Evolutionary conservation across 2,888 invertebrate species (phyloP).

Genomic region (Mesorhabditis sp.): DNA sequence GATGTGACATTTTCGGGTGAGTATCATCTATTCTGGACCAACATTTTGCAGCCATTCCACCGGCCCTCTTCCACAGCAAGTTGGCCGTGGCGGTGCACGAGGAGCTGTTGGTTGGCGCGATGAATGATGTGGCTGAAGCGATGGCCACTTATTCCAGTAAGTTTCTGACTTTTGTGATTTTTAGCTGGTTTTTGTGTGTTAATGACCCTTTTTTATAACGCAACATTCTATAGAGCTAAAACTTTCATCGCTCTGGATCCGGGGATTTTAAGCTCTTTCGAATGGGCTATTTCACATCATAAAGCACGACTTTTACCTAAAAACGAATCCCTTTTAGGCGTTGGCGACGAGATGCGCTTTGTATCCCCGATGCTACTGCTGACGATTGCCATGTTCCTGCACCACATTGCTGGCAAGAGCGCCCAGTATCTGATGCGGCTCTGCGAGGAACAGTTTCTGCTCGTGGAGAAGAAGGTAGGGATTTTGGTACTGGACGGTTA

Average conservation of each 20-base stretch:
- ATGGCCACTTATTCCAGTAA: conserved; percentile 29
- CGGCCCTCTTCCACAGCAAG: conserved; percentile 29
- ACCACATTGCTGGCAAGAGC: conserved; percentile 41
- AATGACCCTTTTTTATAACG: too few species aligned
- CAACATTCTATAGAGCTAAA: too few species aligned
- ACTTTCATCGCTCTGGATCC: too few species aligned
- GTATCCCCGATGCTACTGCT: conserved; percentile 29
- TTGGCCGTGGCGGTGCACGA: conserved; percentile 48
- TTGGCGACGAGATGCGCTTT: conserved; percentile 21
- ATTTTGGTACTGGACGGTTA: too few species aligned
- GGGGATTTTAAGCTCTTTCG: too few species aligned
- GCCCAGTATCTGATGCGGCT: conserved; percentile 51
- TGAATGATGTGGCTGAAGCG: conserved; percentile 26
- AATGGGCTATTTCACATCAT: too few species aligned
- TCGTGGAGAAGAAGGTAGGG: conserved; percentile 10
- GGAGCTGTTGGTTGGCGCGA: conserved; percentile 39
- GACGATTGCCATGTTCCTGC: conserved; percentile 36
- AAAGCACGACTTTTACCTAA: too few species aligned
- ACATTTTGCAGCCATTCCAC: conserved; percentile 18
- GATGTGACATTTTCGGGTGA: conserved; percentile 51
- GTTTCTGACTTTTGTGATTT: neutral
- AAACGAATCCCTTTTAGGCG: conserved; percentile 1
- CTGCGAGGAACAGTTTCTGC: conserved; percentile 51
- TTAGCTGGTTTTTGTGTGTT: neutral
- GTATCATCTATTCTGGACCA: neutral